Base-by-base conservation (phyloP, 1,140 invertebrate genomes). In the Listronotus bonariensis region DNA sequence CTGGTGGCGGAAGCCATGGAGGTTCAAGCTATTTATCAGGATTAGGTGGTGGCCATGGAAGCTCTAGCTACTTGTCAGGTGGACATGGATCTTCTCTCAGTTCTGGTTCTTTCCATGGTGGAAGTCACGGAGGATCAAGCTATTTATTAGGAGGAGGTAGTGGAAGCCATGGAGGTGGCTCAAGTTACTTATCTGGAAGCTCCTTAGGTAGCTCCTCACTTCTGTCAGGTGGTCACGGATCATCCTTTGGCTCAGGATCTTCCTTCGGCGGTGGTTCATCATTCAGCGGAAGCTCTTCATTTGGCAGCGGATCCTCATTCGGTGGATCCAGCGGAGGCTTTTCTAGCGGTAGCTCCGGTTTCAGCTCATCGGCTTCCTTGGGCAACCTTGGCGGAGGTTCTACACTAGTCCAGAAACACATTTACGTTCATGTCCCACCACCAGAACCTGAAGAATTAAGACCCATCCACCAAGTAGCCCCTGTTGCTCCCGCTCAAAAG, bases 391-490 rank as follows among this genome's bases (percentile, higher is more conserved):
- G 65, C 17, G 68, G 71, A 10, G 71, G 73, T 11, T 66, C 63
- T 14, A 65, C 64, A n/a, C 32, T 69, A n/a, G 80, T 86, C 59
- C 88, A 90, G 75, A 91, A 91, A 73, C 89, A 91, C 83, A 90
- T 91, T 76, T 91, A 91, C 82, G 89, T 91, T 12, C 90, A 75
- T 59, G 74, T 72, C n/a, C 70, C 75, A 40, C 90, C 90, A 74
- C 89, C 88, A 82, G 89, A 92, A 80, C 85, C 86, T 17, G 85
- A 86, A 77, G 85, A 87, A 75, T 83, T 86, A 66, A 83, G 82
- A 70, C 79, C 82, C n/a, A n/a, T n/a, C 5, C 83, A 85, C 61
- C 48, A 82, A 38, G 82, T 84, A 36, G 77, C 81, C 43, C 51
- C 68, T 20, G 80, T 84, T 0, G 84, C 84, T 42, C 85, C 86